Conservation (phyloP, 2,113 vertebrate species). For the Perccottus glenii region DNA sequence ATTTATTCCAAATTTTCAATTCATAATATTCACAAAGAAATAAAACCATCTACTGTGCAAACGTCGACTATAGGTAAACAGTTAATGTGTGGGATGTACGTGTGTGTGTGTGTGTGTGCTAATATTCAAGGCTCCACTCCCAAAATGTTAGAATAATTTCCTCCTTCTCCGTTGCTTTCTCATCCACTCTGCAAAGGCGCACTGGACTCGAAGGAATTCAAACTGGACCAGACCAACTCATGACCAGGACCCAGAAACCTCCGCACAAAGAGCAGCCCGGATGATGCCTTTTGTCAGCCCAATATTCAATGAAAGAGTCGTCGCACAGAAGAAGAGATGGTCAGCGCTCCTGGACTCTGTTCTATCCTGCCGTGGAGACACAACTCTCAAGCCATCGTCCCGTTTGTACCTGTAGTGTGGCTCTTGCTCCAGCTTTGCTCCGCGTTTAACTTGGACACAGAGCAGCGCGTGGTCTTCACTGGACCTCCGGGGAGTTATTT, state of each 20-base stretch:
- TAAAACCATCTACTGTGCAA: too few species aligned
- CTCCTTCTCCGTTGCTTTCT: not conserved
- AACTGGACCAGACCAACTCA: conserved; percentile 15
- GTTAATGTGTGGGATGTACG: too few species aligned
- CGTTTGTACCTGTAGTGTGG: conserved; percentile 23
- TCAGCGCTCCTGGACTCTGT: conserved; percentile 48
- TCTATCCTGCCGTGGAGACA: conserved; percentile 11
- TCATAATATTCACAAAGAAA: too few species aligned
- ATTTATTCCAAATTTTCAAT: too few species aligned
- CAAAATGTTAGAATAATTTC: conserved; percentile 20
- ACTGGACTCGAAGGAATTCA: conserved; percentile 15
- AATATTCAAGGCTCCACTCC: conserved; percentile 69
- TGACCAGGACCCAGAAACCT: not conserved
- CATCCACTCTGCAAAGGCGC: conserved; percentile 4
- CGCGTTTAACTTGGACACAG: conserved; percentile 70
- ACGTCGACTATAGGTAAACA: too few species aligned
- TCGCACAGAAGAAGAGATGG: conserved; percentile 63
- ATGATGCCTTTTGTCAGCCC: conserved; percentile 61
- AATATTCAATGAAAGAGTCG: conserved; percentile 57
- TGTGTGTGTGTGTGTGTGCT: not conserved
- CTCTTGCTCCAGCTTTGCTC: conserved; percentile 44
- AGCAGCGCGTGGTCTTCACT: conserved; percentile 57
- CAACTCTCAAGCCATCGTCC: not conserved
- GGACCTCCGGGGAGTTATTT: conserved; percentile 68
- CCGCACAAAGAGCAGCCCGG: conserved; percentile 40